These are phyloP conservation scores for Seriola quinqueradiata DNA, from an alignment of 2,113 vertebrate species.

Conservation along the genomic window DNA sequence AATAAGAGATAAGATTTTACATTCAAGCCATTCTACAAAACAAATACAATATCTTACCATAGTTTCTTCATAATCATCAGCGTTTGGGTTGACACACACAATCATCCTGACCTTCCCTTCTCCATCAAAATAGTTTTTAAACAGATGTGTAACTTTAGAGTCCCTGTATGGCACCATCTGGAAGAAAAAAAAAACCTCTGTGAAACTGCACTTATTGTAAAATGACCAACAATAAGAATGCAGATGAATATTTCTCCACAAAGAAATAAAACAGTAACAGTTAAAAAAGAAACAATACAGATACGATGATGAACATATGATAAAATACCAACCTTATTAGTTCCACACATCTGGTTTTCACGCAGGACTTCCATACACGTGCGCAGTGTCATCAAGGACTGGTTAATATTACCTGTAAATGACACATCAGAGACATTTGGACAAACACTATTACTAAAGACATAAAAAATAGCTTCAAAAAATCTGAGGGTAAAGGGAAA, in stretches of 20 bases:
- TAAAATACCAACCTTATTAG: slow-evolving; percentile 88
- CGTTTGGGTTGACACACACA: slow-evolving; percentile 96
- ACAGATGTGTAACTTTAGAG: slow-evolving; percentile 97
- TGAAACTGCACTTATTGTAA: background rate
- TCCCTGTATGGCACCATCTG: slow-evolving; percentile 99
- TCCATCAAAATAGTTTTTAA: slow-evolving; percentile 99
- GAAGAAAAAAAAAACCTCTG: slow-evolving; percentile 9
- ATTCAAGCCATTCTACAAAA: background rate
- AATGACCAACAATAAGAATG: background rate
- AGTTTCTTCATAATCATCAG: slow-evolving; percentile 97
- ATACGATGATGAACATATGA: background rate
- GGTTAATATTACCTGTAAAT: slow-evolving; percentile 95
- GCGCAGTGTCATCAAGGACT: slow-evolving; percentile 95
- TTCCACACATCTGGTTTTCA: slow-evolving; percentile 96
- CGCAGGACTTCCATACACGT: slow-evolving; percentile 95
- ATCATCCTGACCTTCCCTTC: slow-evolving; percentile 98
- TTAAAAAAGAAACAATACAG: background rate
- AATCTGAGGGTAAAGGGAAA: background rate
- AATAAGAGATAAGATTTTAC: background rate
- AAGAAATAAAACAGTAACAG: background rate
- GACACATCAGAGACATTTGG: background rate
- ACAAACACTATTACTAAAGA: background rate
- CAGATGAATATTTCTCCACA: background rate
- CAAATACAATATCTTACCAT: slow-evolving; percentile 84
- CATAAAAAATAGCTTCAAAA: background rate